Percentiles rank a stretch among this genome's conserved stretches.
Conservation (phyloP, 1,140 invertebrate species). For the Drosophila leontia region DNA sequence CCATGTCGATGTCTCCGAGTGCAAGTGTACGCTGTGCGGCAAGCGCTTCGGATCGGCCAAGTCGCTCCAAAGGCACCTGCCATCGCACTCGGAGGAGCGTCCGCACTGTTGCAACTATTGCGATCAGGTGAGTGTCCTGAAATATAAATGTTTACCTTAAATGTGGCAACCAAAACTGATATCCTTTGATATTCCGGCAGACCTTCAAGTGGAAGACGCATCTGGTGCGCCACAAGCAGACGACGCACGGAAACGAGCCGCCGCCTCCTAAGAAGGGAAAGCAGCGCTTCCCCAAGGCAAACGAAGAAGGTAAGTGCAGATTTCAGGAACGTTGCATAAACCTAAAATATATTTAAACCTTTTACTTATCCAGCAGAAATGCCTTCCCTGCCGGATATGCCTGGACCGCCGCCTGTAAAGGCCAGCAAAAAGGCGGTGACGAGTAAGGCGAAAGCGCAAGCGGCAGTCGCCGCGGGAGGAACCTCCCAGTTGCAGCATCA, state of each 20-base stretch:
- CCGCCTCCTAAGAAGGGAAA: conserved; percentile 79
- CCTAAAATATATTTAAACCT: background rate
- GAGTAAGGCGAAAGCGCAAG: conserved; percentile 75
- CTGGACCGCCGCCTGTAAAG: conserved; percentile 80
- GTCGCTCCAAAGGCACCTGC: conserved; percentile 91
- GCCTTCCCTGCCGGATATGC: conserved; percentile 74
- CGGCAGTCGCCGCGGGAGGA: conserved; percentile 16
- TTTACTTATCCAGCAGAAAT: conserved; percentile 53
- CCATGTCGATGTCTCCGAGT: conserved; percentile 78
- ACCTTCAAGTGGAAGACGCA: conserved; percentile 84
- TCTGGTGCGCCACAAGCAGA: conserved; percentile 82
- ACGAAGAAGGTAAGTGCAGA: conserved; percentile 62
- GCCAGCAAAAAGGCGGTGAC: conserved; percentile 73
- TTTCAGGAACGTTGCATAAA: background rate
- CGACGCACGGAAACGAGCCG: conserved; percentile 81
- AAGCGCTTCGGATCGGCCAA: conserved; percentile 81
- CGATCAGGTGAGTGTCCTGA: conserved; percentile 66
- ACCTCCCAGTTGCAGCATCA: conserved; percentile 43
- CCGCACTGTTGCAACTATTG: conserved; percentile 94
- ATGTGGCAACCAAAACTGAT: background rate
- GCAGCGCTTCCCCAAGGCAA: conserved; percentile 77
- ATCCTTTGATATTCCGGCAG: conserved; percentile 23
- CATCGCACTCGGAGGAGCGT: conserved; percentile 93
- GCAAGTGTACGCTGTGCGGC: conserved; percentile 81
- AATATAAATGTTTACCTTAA: background rate